Conservation (phyloP, 1,140 invertebrate genomes). For the Parasteatoda tepidariorum region DNA sequence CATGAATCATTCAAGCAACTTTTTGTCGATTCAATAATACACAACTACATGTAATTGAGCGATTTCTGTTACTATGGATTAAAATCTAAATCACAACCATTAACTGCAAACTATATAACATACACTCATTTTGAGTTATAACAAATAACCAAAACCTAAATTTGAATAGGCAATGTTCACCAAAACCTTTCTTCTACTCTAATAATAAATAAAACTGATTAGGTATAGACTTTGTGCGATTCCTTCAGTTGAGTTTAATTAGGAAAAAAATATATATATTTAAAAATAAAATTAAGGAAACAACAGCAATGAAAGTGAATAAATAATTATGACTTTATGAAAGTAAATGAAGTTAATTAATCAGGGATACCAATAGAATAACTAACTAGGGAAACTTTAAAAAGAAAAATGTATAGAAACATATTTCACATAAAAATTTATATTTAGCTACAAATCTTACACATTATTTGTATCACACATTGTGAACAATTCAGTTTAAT, state of each 20-base stretch:
- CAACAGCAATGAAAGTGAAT: no score
- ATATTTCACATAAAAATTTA: no score
- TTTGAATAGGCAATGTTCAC: slow-evolving; percentile 25
- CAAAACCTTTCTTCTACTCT: slow-evolving; percentile 11
- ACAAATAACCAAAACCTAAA: slow-evolving; percentile 37
- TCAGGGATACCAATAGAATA: no score
- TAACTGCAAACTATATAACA: slow-evolving; percentile 4
- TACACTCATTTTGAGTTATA: background rate
- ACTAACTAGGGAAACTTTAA: no score
- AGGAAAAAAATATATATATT: no score
- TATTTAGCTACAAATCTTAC: no score
- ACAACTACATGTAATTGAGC: background rate
- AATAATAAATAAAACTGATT: slow-evolving; percentile 29
- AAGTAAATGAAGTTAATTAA: no score
- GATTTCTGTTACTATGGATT: background rate
- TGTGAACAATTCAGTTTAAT: no score
- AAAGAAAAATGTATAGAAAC: no score
- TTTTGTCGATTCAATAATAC: background rate
- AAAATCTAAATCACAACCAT: slow-evolving; percentile 51
- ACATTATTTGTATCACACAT: no score
- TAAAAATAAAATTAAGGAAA: no score
- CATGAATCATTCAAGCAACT: background rate
- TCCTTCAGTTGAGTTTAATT: slow-evolving; percentile 7
- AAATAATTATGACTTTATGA: no score
- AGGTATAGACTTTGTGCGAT: slow-evolving; percentile 32